Evolutionary conservation across 30 jellyfish, hydroid and myxozoan species (phyloP).

Genomic region (Turritopsis dohrnii): DNA sequence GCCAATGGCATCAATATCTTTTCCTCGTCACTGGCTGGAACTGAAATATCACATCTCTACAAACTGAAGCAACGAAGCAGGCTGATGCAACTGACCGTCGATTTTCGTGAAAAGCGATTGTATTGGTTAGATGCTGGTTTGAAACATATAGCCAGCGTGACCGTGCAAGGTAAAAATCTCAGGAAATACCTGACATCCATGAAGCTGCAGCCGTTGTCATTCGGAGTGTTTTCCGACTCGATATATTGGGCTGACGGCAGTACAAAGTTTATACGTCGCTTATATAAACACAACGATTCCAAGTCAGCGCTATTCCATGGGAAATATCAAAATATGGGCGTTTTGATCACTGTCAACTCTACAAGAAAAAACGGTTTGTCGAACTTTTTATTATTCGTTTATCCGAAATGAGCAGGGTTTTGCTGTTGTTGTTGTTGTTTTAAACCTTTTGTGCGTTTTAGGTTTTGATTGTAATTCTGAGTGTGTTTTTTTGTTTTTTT

Average conservation of each 20-base stretch:
- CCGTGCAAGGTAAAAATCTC: constrained; percentile 49
- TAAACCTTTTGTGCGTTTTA: too few species aligned
- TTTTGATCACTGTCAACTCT: constrained; percentile 59
- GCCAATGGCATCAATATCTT: constrained; percentile 37
- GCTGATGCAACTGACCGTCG: constrained; percentile 76
- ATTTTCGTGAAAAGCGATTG: constrained; percentile 41
- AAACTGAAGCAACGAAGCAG: constrained; percentile 26
- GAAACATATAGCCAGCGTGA: constrained; percentile 55
- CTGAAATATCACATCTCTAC: constrained; percentile 29
- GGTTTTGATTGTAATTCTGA: too few species aligned
- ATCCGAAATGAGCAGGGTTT: too few species aligned
- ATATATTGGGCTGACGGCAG: constrained; percentile 71
- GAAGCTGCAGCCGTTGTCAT: constrained; percentile 44
- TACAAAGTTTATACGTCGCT: constrained; percentile 54
- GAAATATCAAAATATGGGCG: constrained; percentile 40
- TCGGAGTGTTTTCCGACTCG: constrained; percentile 49
- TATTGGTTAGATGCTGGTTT: constrained; percentile 69
- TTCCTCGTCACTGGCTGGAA: constrained; percentile 69
- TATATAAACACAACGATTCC: constrained; percentile 25
- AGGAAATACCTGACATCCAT: constrained; percentile 36
- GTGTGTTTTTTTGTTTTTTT: too few species aligned
- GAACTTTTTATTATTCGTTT: background rate
- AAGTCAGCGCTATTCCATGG: constrained; percentile 55
- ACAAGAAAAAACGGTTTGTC: constrained; percentile 60
- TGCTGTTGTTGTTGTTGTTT: background rate